phyloP scores from a whole-genome alignment of 2,888 invertebrate genomes.

The Drosophila paramelanica region DNA sequence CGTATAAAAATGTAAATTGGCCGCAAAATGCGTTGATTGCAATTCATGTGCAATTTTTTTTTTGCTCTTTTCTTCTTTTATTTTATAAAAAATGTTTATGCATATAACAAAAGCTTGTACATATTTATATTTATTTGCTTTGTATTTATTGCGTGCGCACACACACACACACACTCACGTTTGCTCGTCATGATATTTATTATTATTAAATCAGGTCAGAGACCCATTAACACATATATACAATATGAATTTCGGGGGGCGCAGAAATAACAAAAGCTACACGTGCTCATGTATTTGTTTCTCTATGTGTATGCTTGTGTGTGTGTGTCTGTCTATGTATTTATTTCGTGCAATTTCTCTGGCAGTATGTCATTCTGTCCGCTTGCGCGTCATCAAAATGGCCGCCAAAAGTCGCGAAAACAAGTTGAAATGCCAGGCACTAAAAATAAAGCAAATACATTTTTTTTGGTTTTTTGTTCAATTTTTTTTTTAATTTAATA shows the following conservation, averaged over 20 bases:
- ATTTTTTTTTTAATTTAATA: constrained; percentile 7
- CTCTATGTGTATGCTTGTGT: constrained; percentile 13
- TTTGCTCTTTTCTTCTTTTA: not conserved
- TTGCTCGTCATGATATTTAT: constrained; percentile 61
- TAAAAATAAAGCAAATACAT: constrained; percentile 34
- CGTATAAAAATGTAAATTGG: constrained; percentile 10
- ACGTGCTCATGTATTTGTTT: constrained; percentile 31
- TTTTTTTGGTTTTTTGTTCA: constrained; percentile 8
- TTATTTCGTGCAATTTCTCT: constrained; percentile 41
- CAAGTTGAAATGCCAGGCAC: constrained; percentile 38
- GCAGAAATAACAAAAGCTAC: constrained; percentile 36
- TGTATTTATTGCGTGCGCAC: constrained; percentile 48
- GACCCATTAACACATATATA: constrained; percentile 82
- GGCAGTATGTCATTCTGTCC: constrained; percentile 42
- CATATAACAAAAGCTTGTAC: not conserved
- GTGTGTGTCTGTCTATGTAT: constrained; percentile 6
- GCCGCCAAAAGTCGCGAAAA: constrained; percentile 46
- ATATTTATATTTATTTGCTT: constrained; percentile 25
- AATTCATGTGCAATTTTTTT: constrained; percentile 11
- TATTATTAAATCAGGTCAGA: constrained; percentile 83
- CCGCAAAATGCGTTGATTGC: constrained; percentile 29
- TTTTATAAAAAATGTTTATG: constrained; percentile 12
- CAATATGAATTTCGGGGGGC: constrained; percentile 7
- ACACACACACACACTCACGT: constrained; percentile 17
- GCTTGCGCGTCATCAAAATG: constrained; percentile 68